These are phyloP conservation scores for Lasioglossum malachurum DNA, from an alignment of 2,888 invertebrate genomes.

Conservation along the genomic window DNA sequence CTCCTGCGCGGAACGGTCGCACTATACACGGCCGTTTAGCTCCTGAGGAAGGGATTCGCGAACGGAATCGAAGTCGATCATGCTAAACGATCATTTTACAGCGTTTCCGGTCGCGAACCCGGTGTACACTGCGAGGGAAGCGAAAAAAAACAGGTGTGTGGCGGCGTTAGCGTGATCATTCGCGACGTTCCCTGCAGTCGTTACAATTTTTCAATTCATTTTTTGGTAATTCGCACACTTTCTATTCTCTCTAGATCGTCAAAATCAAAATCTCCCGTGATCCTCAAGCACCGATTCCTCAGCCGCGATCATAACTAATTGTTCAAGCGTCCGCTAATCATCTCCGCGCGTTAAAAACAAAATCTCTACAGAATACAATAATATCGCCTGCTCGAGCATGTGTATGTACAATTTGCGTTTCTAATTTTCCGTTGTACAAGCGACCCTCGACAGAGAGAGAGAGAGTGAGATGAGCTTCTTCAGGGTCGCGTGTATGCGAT, in stretches of 20 bases:
- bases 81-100: not conserved
- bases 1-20: not conserved
- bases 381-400: not conserved
- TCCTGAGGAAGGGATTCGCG: constrained; percentile 44
- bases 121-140: constrained; percentile 75
- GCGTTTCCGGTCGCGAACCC: constrained; percentile 56
- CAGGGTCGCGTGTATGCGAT: not conserved
- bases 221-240: not conserved
- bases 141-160: constrained; percentile 72
- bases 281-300: not conserved
- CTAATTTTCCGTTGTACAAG: not conserved
- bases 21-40: not conserved
- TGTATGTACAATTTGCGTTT: constrained; percentile 5
- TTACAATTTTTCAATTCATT: constrained; percentile 22
- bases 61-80: constrained; percentile 33
- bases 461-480: not conserved
- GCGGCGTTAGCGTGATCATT: constrained; percentile 67
- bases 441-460: not conserved
- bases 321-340: not conserved
- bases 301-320: not conserved
- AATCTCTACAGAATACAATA: not conserved
- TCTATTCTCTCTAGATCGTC: not conserved
- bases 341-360: not conserved
- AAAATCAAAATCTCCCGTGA: constrained; percentile 24
- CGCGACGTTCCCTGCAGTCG: constrained; percentile 42